Base-by-base conservation (phyloP, 1,140 invertebrate species). In the Oscheius sp. region DNA sequence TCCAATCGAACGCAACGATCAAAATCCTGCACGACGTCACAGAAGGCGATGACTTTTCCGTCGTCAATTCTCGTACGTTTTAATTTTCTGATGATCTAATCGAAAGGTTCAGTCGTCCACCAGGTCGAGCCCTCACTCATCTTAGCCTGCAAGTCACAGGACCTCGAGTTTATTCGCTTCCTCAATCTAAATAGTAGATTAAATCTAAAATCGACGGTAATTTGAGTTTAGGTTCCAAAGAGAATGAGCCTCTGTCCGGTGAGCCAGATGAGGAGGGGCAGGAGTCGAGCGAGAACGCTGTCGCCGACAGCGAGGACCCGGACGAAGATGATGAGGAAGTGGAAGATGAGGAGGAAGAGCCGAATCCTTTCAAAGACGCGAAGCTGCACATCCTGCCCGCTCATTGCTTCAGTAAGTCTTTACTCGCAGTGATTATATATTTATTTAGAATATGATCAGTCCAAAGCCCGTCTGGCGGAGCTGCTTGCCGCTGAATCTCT, bases 21-120 rank as follows among this genome's bases (percentile, higher is more conserved):
- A 38, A 42, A 59, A 38, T 76, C 1, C 55, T 76, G 73, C 75
- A 75, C 31, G 75, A 76, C 52, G 38, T 74, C 2, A 49, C 70
- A 23, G 75, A 76, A 68, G 59, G 68, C 55, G 49, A 55, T 15
- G 75, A 76, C 23, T 76, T 76, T 32, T 23, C 7, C 4, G 31
- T 76, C 32, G 18, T 76, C 15, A 62, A 61, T 32, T 31, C 49
- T 62, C 55, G 75, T 76, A 45, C 42, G 64, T 64, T 70, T 13
- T 55, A 58, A 58, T n/a, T 4, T 71, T 2, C 3, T 15, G 34
- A 18, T 7, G 3, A 20, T 26, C 20, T 64, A 23, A 63, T n/a
- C 10, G 32, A 10, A 18, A 55, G 1, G 68, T 76, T 76, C 36
- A 76, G 75, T 76, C 13, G 34, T 76, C 1, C 49, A 62, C 3